phyloP scores from a whole-genome alignment of 2,797 vertebrate species.

The Sebastes oblongus region DNA sequence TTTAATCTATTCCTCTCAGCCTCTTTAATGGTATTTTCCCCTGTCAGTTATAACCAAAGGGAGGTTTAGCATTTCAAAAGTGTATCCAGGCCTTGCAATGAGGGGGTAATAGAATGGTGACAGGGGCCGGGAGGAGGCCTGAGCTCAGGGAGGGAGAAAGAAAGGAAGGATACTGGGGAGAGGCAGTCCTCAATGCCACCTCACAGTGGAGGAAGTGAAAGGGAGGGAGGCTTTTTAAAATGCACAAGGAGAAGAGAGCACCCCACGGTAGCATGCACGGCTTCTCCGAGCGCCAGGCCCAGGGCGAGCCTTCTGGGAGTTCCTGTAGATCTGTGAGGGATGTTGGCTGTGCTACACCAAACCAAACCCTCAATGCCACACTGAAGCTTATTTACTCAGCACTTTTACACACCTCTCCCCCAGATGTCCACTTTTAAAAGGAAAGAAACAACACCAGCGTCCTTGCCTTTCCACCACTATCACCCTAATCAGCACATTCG shows the following conservation, averaged over 20 bases:
- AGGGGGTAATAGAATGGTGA: conserved; percentile 78
- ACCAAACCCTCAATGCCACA: conserved; percentile 38
- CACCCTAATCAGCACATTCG: conserved; percentile 72
- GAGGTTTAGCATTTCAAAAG: conserved; percentile 85
- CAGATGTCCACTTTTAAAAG: conserved; percentile 53
- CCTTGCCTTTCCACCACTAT: conserved; percentile 47
- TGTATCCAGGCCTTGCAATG: conserved; percentile 74
- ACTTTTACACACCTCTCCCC: conserved; percentile 53
- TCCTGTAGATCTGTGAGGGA: conserved; percentile 42
- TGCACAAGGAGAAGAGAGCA: conserved; percentile 61
- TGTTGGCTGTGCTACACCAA: background rate
- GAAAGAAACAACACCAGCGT: conserved; percentile 16
- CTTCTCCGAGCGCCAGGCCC: conserved; percentile 73
- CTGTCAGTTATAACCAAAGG: conserved; percentile 74
- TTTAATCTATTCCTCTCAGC: conserved; percentile 80
- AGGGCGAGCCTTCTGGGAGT: conserved; percentile 58
- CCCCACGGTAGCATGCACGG: conserved; percentile 61
- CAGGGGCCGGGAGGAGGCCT: conserved; percentile 75
- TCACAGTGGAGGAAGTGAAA: conserved; percentile 78
- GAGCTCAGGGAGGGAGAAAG: conserved; percentile 62
- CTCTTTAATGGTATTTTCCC: conserved; percentile 75
- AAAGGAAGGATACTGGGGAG: conserved; percentile 68
- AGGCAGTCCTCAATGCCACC: conserved; percentile 78
- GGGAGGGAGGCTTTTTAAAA: conserved; percentile 80
- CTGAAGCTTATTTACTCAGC: conserved; percentile 53